Conservation (phyloP, 2,113 vertebrate species). For the Nettapus auritus region DNA sequence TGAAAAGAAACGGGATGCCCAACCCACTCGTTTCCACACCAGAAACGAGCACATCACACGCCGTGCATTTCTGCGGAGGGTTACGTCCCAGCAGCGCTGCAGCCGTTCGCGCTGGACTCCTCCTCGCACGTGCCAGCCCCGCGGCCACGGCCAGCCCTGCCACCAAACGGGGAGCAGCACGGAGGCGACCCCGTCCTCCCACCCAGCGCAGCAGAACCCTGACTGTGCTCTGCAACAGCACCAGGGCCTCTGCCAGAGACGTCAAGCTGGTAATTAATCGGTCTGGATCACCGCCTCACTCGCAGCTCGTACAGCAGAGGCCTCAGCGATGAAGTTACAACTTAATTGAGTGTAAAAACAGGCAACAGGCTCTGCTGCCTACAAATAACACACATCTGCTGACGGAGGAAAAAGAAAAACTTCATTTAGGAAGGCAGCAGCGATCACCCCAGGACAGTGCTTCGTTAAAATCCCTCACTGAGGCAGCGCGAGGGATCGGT, state of each 20-base stretch:
- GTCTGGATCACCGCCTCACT: slow-evolving; percentile 25
- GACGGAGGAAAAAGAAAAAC: slow-evolving; percentile 19
- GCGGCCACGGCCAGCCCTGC: background rate
- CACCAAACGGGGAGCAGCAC: background rate
- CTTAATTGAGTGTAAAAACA: slow-evolving; percentile 67
- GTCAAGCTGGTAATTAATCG: slow-evolving; percentile 57
- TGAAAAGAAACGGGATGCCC: background rate
- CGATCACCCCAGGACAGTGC: background rate
- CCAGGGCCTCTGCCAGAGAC: slow-evolving; percentile 5
- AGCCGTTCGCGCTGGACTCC: background rate
- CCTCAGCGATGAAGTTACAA: slow-evolving; percentile 35
- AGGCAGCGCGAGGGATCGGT: background rate
- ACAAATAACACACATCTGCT: slow-evolving; percentile 51
- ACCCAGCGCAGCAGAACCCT: background rate
- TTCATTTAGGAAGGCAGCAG: background rate
- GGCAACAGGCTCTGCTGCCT: slow-evolving; percentile 34
- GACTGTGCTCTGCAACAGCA: background rate
- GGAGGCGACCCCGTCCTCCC: background rate
- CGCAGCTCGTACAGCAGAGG: background rate
- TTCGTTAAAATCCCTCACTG: background rate
- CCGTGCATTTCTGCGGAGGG: slow-evolving; percentile 1
- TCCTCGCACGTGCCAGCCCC: background rate
- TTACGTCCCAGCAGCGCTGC: background rate
- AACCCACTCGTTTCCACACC: background rate
- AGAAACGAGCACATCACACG: too few species aligned